These are phyloP conservation scores for Teleiodes luculella DNA, from an alignment of 2,888 invertebrate genomes.

Conservation along the genomic window DNA sequence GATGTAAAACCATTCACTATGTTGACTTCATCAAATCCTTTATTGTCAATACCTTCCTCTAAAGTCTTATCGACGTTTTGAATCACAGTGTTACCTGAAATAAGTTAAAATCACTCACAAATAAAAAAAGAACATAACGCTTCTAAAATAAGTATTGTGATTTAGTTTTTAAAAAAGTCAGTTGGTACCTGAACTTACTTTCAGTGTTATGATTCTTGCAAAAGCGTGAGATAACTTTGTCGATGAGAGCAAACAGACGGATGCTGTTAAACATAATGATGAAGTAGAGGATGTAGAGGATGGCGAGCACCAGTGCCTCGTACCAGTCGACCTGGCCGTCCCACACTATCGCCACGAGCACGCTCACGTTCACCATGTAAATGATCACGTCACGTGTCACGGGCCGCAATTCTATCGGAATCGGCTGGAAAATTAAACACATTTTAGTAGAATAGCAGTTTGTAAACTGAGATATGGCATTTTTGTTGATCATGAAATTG, in stretches of 20 bases:
- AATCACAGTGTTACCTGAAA: constrained; percentile 48
- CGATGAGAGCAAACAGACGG: constrained; percentile 55
- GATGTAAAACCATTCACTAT: constrained; percentile 28
- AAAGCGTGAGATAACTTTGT: constrained; percentile 28
- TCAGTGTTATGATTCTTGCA: neutral
- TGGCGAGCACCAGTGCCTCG: constrained; percentile 85
- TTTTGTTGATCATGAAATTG: too few species aligned
- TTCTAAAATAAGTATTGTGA: too few species aligned
- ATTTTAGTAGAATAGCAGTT: too few species aligned
- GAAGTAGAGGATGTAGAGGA: constrained; percentile 87
- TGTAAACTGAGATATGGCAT: too few species aligned
- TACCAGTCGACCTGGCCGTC: constrained; percentile 89
- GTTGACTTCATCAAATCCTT: constrained; percentile 37
- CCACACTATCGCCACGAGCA: constrained; percentile 85
- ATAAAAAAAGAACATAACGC: too few species aligned
- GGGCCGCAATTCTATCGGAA: constrained; percentile 88
- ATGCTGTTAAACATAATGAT: constrained; percentile 84
- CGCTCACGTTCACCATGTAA: constrained; percentile 84
- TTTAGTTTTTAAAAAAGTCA: too few species aligned
- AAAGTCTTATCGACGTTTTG: constrained; percentile 49
- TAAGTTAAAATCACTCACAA: too few species aligned
- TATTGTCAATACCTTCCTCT: constrained; percentile 52
- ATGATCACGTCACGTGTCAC: constrained; percentile 88
- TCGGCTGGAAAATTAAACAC: constrained; percentile 78
- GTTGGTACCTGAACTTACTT: neutral